phyloP scores from a whole-genome alignment of 2,888 invertebrate genomes.

The Rutpela maculata region DNA sequence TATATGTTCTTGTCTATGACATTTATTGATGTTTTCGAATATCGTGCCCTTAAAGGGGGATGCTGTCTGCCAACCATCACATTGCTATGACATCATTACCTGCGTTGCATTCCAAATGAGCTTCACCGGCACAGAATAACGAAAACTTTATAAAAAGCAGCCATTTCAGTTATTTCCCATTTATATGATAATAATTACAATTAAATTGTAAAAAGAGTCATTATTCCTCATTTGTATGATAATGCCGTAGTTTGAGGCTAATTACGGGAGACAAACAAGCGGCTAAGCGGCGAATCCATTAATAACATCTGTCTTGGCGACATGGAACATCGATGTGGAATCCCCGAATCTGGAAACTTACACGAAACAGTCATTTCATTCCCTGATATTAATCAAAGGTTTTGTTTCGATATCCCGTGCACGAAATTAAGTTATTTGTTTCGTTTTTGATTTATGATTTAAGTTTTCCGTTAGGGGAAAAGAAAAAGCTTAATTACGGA shows the following conservation, averaged over 20 bases:
- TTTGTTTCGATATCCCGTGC: slow-evolving; percentile 58
- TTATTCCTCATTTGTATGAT: slow-evolving; percentile 4
- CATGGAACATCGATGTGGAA: slow-evolving; percentile 53
- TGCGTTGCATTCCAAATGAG: not conserved
- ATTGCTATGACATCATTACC: not conserved
- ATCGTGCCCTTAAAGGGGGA: not conserved
- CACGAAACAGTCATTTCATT: slow-evolving; percentile 59
- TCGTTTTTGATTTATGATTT: slow-evolving; percentile 47
- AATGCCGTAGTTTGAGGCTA: slow-evolving; percentile 12
- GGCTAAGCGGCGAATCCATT: slow-evolving; percentile 53
- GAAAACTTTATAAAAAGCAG: not conserved
- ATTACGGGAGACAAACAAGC: slow-evolving; percentile 36
- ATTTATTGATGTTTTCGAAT: no score
- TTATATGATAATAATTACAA: slow-evolving; percentile 18
- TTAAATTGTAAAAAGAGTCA: slow-evolving; percentile 4
- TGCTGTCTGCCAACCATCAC: not conserved
- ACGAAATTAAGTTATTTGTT: slow-evolving; percentile 62
- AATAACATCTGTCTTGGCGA: slow-evolving; percentile 60
- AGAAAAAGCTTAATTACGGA: slow-evolving; percentile 31
- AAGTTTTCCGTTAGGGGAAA: slow-evolving; percentile 31
- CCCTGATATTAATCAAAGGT: slow-evolving; percentile 61
- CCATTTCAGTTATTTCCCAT: slow-evolving; percentile 2
- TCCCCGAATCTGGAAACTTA: slow-evolving; percentile 54
- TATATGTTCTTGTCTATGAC: no score
- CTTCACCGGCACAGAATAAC: not conserved